Base-by-base conservation (phyloP, 2,888 invertebrate species). In the Eupsilia transversa region DNA sequence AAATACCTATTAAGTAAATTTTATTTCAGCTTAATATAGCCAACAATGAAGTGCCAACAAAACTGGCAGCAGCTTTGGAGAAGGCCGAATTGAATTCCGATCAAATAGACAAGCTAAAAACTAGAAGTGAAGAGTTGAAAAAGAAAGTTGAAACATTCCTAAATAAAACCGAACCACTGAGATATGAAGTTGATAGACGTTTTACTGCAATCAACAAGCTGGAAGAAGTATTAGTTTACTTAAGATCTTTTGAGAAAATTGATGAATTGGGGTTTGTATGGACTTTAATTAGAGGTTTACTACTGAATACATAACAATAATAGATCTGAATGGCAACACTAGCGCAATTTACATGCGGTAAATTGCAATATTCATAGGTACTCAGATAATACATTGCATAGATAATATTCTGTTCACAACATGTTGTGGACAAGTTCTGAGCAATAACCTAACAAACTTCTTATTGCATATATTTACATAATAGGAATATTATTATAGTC, bases 241-340 rank as follows among this genome's bases (percentile, higher is more conserved):
- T 98, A 73, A 97, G 97, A 89, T 97, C 98, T 60, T 96, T 98
- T 84, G 97, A 97, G 89, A 97, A 97, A 88, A 97, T 98, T 85
- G 97, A 98, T 90, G 97, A 97, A 82, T 94, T 98, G 70, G 97
- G 98, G 98, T 98, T 72, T 71, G 77, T 77, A n/a, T 12, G 17
- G 4, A 52, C n/a, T 38, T 54, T 35, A 64, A 14, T 35, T 43
- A 46, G 5, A 20, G 5, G 52, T 49, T 35, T 52, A 64, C 33
- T 17, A 33, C 3, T 17, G n/a, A 49, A 49, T n/a, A 33, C 2
- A n/a, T n/a, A n/a, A n/a, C n/a, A 64, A 23, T 33, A 46, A 46
- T 17, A 23, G 14, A 30, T 46, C 23, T 2, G 1, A 46, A 65
- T 49, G 6, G 2, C n/a, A 33, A 33, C 23, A 46, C 30, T 12